A percentile compares a stretch with the other conserved stretches of the same genome.
Conservation (phyloP, 2,888 invertebrate genomes). For the Trilocha varians region DNA sequence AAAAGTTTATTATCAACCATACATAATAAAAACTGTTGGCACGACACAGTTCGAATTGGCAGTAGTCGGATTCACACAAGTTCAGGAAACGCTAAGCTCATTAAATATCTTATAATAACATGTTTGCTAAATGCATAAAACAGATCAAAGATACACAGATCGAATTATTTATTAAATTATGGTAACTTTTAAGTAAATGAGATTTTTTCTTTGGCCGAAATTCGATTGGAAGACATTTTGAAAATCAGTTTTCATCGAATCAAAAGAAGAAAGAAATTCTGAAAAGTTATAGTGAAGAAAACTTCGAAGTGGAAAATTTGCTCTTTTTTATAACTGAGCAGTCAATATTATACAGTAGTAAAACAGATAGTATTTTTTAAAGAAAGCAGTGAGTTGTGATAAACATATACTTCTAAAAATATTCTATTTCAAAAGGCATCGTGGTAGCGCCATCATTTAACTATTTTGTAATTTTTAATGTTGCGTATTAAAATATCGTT, state of each 20-base stretch:
- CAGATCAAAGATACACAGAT: not conserved
- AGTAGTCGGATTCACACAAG: constrained; percentile 24
- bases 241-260: too few species aligned
- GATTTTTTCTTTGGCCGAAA: too few species aligned
- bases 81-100: constrained; percentile 28
- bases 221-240: too few species aligned
- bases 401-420: not conserved
- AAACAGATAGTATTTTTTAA: not conserved
- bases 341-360: too few species aligned
- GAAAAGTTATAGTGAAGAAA: too few species aligned
- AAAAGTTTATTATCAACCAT: constrained; percentile 62
- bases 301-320: too few species aligned
- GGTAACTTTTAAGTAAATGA: too few species aligned
- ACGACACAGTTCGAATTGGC: constrained; percentile 43
- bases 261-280: too few species aligned
- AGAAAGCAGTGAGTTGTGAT: not conserved
- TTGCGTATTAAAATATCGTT: not conserved
- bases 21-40: constrained; percentile 55
- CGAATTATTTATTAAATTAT: too few species aligned
- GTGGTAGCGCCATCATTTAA: not conserved
- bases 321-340: too few species aligned
- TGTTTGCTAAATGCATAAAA: not conserved
- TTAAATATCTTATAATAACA: not conserved
- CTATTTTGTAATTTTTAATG: constrained; percentile 5
- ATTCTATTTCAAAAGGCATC: not conserved